Evolutionary conservation across 2,113 vertebrate species (phyloP).

Genomic region (Ciconia boyciana): DNA sequence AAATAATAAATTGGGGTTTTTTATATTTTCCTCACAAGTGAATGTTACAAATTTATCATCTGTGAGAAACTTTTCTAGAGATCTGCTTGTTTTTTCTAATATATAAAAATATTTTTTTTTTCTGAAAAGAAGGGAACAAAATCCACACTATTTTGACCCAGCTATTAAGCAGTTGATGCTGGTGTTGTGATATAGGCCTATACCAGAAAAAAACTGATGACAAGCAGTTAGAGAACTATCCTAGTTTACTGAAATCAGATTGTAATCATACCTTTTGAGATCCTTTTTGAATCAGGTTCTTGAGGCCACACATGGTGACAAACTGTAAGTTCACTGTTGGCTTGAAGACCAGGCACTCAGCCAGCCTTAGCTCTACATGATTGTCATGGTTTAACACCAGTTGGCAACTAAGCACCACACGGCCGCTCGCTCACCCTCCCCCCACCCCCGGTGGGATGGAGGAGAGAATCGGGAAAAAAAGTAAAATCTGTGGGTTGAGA

Average conservation of each 20-base stretch:
- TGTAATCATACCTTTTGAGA: neutral
- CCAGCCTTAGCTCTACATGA: neutral
- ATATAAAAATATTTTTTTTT: neutral
- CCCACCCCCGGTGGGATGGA: too few species aligned
- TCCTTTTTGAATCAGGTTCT: neutral
- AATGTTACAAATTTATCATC: neutral
- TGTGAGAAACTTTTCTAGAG: neutral
- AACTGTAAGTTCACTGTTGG: neutral
- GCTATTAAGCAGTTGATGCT: neutral
- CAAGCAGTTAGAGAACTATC: neutral
- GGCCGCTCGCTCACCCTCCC: too few species aligned
- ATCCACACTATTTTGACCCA: neutral
- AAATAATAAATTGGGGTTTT: neutral
- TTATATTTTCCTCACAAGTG: neutral
- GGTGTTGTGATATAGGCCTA: neutral
- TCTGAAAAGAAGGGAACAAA: neutral
- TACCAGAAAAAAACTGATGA: neutral
- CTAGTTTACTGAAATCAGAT: neutral
- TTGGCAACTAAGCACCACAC: too few species aligned
- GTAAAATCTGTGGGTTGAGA: too few species aligned
- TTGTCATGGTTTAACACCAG: too few species aligned
- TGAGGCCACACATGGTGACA: neutral
- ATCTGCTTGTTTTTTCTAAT: neutral
- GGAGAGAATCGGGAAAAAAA: too few species aligned
- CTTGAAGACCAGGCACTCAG: neutral